phyloP scores from a whole-genome alignment of 2,113 vertebrate species.

The Gymnobelideus leadbeateri region DNA sequence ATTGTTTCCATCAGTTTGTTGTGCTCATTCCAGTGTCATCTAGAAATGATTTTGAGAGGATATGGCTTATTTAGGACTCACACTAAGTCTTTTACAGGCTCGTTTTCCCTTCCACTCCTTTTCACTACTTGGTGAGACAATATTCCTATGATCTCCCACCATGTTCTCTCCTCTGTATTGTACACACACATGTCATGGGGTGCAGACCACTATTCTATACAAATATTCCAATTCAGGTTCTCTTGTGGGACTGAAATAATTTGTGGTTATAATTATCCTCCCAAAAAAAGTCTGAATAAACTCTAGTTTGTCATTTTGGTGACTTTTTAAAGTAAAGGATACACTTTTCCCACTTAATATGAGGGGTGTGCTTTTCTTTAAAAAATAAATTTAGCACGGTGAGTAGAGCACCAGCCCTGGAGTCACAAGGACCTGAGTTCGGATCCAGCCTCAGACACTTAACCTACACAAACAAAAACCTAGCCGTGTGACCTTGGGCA shows the following conservation, averaged over 20 bases:
- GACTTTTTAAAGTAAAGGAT: slow-evolving; percentile 26
- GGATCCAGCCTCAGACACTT: too few relatives aligned
- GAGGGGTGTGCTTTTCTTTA: background rate
- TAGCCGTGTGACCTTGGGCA: too few relatives aligned
- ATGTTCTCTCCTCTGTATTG: background rate
- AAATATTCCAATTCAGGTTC: slow-evolving; percentile 30
- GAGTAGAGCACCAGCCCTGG: too few relatives aligned
- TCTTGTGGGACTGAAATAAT: background rate
- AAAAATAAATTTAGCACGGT: too few relatives aligned
- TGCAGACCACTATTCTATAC: background rate
- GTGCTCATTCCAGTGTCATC: background rate
- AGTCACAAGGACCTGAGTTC: too few relatives aligned
- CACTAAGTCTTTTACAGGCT: background rate
- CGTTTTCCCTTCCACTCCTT: background rate
- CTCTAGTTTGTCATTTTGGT: slow-evolving; percentile 3
- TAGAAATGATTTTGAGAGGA: background rate
- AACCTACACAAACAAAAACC: too few relatives aligned
- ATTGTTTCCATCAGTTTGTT: background rate
- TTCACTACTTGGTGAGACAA: background rate
- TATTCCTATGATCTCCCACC: background rate
- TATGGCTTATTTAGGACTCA: background rate
- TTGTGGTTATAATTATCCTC: slow-evolving; percentile 1
- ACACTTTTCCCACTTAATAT: slow-evolving; percentile 26
- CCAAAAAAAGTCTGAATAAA: slow-evolving; percentile 2
- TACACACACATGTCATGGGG: background rate